A percentile compares a stretch with the other conserved stretches of the same genome.
Evolutionary conservation across 2,113 vertebrate genomes (phyloP).

Genomic region (Tenebrosternarchus preto): DNA sequence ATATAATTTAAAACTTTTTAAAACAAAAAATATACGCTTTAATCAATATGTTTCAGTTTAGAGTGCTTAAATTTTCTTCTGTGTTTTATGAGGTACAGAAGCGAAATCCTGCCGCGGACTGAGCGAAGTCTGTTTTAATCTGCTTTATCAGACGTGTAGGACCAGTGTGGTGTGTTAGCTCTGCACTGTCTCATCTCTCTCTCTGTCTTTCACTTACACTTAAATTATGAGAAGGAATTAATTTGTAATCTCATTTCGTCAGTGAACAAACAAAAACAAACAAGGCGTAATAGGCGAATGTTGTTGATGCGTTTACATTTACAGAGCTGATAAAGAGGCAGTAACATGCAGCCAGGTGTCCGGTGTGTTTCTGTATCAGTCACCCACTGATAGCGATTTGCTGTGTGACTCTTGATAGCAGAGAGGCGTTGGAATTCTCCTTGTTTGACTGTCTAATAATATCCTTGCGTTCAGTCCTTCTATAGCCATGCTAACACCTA

Average conservation of each 20-base stretch:
- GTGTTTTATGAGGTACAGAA: neutral
- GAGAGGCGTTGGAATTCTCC: constrained; percentile 48
- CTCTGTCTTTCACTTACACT: neutral
- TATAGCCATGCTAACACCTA: constrained; percentile 12
- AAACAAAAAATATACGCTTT: neutral
- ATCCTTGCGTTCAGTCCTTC: constrained; percentile 35
- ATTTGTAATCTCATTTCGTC: no score
- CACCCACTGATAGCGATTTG: neutral
- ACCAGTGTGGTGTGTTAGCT: constrained; percentile 48
- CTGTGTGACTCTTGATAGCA: neutral
- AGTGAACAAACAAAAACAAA: no score
- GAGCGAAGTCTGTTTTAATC: constrained; percentile 52
- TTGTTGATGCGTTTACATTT: neutral
- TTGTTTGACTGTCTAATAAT: constrained; percentile 38
- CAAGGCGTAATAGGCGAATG: no score
- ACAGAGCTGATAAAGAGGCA: neutral
- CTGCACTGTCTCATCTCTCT: constrained; percentile 52
- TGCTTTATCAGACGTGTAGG: constrained; percentile 30
- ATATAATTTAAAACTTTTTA: no score
- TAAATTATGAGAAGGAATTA: no score
- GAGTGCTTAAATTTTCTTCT: neutral
- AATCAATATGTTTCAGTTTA: neutral
- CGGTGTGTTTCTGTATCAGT: constrained; percentile 40
- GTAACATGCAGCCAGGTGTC: neutral
- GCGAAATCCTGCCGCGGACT: neutral